Evolutionary conservation across 2,797 vertebrate species (phyloP).

Genomic region (Todus mexicanus): DNA sequence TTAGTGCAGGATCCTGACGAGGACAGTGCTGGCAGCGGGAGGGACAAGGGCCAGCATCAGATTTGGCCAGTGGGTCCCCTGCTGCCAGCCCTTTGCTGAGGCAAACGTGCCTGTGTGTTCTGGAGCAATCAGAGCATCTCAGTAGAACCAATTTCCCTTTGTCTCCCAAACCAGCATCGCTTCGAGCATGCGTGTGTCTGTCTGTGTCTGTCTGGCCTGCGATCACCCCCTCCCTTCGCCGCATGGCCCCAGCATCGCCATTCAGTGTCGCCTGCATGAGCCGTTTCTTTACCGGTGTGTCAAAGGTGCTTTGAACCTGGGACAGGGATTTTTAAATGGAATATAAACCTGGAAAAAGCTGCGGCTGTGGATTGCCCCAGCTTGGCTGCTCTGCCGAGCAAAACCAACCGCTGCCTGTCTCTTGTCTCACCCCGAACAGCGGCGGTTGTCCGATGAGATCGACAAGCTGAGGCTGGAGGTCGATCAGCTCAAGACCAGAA

Average conservation of each 20-base stretch:
- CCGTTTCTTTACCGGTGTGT: background rate
- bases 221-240: background rate
- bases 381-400: background rate
- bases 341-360: background rate
- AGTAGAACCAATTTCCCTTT: background rate
- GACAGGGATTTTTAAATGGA: background rate
- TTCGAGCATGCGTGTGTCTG: background rate
- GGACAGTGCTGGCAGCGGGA: background rate
- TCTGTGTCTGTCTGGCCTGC: background rate
- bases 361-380: background rate
- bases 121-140: background rate
- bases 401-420: background rate
- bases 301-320: background rate
- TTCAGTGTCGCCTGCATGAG: background rate
- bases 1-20: background rate
- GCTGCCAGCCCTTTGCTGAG: background rate
- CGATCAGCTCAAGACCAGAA: constrained; percentile 91
- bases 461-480: constrained; percentile 93
- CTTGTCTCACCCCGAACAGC: constrained; percentile 69
- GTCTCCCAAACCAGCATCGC: background rate
- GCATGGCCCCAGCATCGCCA: background rate
- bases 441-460: constrained; percentile 91
- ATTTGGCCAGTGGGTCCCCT: background rate
- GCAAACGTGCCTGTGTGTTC: rapidly evolving
- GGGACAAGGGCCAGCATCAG: background rate